Conservation (phyloP, 37 sponge, comb jelly and placozoan species). For the Ianthella basta region DNA sequence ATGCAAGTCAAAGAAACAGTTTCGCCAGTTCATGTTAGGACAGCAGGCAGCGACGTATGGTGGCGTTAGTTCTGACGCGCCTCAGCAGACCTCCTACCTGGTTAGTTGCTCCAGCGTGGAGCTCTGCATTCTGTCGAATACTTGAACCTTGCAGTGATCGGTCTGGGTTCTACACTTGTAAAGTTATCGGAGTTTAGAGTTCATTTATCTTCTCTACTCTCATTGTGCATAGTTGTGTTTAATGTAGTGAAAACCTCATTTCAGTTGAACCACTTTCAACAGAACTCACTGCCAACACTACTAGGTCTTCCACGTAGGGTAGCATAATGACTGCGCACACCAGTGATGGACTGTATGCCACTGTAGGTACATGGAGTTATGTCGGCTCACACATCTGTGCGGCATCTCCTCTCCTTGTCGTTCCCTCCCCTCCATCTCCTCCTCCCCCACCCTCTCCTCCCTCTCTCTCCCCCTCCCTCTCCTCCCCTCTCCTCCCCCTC, state of each 20-base stretch:
- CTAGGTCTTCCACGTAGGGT: too few relatives aligned
- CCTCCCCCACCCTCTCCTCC: too few relatives aligned
- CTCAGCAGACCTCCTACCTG: slow-evolving; percentile 42
- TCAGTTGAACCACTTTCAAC: too few relatives aligned
- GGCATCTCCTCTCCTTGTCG: not conserved
- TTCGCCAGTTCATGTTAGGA: slow-evolving; percentile 52
- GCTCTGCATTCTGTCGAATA: not conserved
- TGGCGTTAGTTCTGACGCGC: not conserved
- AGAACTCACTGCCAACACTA: too few relatives aligned
- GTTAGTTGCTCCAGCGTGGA: slow-evolving; percentile 12
- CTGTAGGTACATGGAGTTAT: too few relatives aligned
- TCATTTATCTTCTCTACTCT: not conserved
- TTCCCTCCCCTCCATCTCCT: not conserved
- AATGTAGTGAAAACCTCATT: too few relatives aligned
- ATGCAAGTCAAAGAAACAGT: slow-evolving; percentile 19
- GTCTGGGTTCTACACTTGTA: not conserved
- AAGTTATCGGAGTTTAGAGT: not conserved
- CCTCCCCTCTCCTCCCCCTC: too few relatives aligned
- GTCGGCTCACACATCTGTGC: not conserved
- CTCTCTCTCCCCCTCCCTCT: too few relatives aligned
- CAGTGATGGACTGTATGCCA: too few relatives aligned
- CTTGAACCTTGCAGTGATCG: not conserved
- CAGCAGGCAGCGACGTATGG: slow-evolving; percentile 40
- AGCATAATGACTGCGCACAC: too few relatives aligned
- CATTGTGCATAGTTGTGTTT: too few relatives aligned